phyloP scores from a whole-genome alignment of 2,113 vertebrate genomes.

The Pterocles burchelli region DNA sequence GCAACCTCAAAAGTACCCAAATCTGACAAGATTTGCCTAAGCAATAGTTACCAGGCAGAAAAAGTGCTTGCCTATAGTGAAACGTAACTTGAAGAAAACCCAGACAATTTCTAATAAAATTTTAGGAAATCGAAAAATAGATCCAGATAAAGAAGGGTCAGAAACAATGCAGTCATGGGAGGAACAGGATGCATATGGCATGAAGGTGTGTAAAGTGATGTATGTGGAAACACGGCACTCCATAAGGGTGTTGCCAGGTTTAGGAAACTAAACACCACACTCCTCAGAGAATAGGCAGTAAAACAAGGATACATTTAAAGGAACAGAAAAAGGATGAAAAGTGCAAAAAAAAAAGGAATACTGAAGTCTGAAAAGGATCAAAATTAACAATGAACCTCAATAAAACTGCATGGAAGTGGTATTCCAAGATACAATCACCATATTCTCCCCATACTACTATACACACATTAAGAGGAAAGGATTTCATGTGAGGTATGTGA shows the following conservation, averaged over 20 bases:
- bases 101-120: neutral
- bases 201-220: rapidly evolving
- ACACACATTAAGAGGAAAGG: neutral
- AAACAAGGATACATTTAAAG: neutral
- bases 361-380: neutral
- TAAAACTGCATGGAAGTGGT: neutral
- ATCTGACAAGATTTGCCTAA: neutral
- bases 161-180: neutral
- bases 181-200: neutral
- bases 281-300: neutral
- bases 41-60: neutral
- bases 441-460: neutral
- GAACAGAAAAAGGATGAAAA: neutral
- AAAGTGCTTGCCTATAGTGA: neutral
- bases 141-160: neutral
- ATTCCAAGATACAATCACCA: neutral
- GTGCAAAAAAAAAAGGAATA: neutral
- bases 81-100: neutral
- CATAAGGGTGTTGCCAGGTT: neutral
- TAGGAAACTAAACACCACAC: neutral
- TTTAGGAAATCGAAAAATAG: neutral
- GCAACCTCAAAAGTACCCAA: neutral
- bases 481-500: neutral
- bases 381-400: neutral
- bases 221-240: rapidly evolving